phyloP scores from a whole-genome alignment of 2,888 invertebrate genomes.

The Hydroisotoma schaefferi region DNA sequence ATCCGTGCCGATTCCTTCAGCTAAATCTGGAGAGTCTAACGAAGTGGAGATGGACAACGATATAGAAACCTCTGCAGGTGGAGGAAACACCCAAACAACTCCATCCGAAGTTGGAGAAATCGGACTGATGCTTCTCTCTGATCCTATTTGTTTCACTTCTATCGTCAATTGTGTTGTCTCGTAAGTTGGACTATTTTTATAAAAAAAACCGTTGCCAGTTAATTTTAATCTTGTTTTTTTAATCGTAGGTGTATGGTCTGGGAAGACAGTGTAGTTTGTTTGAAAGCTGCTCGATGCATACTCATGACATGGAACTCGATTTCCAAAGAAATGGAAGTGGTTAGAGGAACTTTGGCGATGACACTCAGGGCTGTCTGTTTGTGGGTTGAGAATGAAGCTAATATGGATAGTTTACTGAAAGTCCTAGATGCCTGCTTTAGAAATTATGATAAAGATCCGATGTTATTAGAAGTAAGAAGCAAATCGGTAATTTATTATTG shows the following conservation, averaged over 20 bases:
- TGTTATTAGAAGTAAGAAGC: constrained; percentile 17
- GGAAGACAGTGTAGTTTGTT: constrained; percentile 40
- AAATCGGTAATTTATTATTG: background rate
- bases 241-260: constrained; percentile 41
- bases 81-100: background rate
- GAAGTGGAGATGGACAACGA: constrained; percentile 32
- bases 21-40: background rate
- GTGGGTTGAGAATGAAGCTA: constrained; percentile 40
- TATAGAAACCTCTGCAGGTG: constrained; percentile 12
- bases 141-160: constrained; percentile 35
- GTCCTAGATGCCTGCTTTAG: constrained; percentile 36
- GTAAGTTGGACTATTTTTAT: constrained; percentile 26
- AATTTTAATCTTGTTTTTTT: background rate
- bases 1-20: background rate
- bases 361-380: constrained; percentile 36
- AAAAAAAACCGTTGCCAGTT: background rate
- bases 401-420: constrained; percentile 36
- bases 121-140: constrained; percentile 35
- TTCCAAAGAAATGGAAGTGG: constrained; percentile 23
- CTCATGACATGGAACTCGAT: constrained; percentile 33
- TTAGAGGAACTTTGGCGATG: constrained; percentile 33
- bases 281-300: constrained; percentile 38
- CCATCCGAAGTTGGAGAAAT: constrained; percentile 38
- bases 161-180: constrained; percentile 32
- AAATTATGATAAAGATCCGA: constrained; percentile 25